Percentiles rank a stretch among this genome's conserved stretches.
These are phyloP conservation scores for Patiria miniata DNA, from an alignment of 35 echinoderm and acorn worm species.

Conservation along the genomic window DNA sequence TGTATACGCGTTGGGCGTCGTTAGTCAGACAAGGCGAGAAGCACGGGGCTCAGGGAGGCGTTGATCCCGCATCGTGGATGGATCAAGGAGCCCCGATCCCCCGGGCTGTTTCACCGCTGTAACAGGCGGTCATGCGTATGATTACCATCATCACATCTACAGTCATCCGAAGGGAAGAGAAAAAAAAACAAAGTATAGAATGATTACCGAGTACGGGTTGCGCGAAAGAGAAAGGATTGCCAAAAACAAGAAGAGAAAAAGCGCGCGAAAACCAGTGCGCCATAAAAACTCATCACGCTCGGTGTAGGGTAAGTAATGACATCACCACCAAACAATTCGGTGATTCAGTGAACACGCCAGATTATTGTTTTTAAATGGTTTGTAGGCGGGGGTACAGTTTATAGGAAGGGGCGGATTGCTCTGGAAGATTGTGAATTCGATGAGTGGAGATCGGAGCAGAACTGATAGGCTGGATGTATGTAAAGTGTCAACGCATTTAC, in stretches of 20 bases:
- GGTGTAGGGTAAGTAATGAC: constrained; percentile 17
- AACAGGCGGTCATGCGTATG: constrained; percentile 23
- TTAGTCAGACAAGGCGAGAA: neutral
- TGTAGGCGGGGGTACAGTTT: neutral
- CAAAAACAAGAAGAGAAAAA: neutral
- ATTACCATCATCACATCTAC: constrained; percentile 24
- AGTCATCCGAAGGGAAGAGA: neutral
- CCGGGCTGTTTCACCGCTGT: constrained; percentile 12
- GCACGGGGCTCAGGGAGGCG: neutral
- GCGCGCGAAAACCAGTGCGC: neutral
- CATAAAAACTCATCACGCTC: constrained; percentile 2
- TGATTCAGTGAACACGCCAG: neutral
- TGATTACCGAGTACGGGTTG: no score
- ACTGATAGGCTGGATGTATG: neutral
- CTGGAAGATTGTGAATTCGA: constrained; percentile 2
- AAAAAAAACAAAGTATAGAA: neutral
- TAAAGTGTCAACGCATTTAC: neutral
- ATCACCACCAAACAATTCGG: constrained; percentile 14
- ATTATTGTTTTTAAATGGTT: constrained; percentile 30
- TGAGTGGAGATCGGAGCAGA: neutral
- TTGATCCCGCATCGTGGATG: constrained; percentile 6
- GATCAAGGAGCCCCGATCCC: neutral
- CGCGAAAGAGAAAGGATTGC: no score
- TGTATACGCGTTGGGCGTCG: neutral
- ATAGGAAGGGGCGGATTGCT: neutral